Percentiles rank a stretch among this genome's conserved stretches.
Evolutionary conservation across 2,797 vertebrate genomes (phyloP).

Genomic region (Hydrocynus forskahlii): DNA sequence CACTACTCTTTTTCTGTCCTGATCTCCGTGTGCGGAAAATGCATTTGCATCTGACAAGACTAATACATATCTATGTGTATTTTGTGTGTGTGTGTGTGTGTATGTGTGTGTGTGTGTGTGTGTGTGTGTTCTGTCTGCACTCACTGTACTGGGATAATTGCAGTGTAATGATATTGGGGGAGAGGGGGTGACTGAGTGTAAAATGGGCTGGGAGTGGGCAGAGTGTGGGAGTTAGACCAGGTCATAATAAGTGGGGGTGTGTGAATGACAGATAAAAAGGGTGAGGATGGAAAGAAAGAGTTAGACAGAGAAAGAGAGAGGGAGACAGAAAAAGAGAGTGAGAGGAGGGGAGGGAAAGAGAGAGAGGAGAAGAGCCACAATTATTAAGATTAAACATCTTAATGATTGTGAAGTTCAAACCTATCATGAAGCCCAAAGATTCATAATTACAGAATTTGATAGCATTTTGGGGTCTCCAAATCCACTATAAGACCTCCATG

Average conservation of each 20-base stretch:
- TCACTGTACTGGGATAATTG: constrained; percentile 47
- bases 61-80: neutral
- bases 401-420: no score
- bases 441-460: no score
- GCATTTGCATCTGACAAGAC: no score
- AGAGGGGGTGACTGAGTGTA: neutral
- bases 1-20: no score
- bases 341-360: neutral
- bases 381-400: no score
- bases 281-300: neutral
- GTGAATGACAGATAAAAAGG: neutral
- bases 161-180: constrained; percentile 48
- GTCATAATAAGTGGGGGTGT: neutral
- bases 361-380: no score
- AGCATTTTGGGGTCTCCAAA: no score
- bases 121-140: neutral
- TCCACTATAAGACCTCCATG: no score
- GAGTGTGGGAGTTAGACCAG: neutral
- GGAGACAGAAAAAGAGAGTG: neutral
- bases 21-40: no score
- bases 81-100: no score
- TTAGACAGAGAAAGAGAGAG: neutral
- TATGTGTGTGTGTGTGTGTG: neutral
- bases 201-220: neutral
- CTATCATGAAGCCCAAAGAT: no score